Evolutionary conservation across 1,140 invertebrate genomes (phyloP).

Genomic region (Drosophila fuyamai): DNA sequence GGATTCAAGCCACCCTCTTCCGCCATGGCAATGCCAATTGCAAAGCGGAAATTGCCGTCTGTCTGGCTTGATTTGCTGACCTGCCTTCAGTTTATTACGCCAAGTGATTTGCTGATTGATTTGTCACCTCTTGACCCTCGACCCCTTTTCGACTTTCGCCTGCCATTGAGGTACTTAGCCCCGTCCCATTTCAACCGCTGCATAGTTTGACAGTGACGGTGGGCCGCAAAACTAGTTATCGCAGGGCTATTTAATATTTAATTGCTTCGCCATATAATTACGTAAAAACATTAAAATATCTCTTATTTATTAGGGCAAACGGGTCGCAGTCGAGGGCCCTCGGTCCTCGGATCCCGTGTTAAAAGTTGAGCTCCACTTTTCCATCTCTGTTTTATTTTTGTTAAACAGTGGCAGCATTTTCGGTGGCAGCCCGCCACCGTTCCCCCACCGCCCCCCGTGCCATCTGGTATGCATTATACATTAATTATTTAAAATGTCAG

Average conservation of each 20-base stretch:
- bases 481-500: conserved; percentile 82
- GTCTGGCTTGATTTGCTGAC: conserved; percentile 68
- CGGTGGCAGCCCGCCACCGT: conserved; percentile 10
- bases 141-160: conserved; percentile 8
- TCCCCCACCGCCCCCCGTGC: conserved; percentile 3
- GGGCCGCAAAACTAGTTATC: conserved; percentile 68
- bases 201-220: conserved; percentile 20
- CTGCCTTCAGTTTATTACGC: conserved; percentile 71
- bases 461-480: conserved; percentile 72
- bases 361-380: conserved; percentile 42
- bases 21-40: conserved; percentile 59
- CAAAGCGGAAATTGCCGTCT: conserved; percentile 75
- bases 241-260: conserved; percentile 73
- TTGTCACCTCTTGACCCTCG: conserved; percentile 61
- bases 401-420: conserved; percentile 64
- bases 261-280: conserved; percentile 78
- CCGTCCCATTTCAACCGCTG: not conserved
- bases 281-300: conserved; percentile 81
- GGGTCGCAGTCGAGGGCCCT: conserved; percentile 15
- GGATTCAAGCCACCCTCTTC: not conserved
- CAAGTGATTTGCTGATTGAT: conserved; percentile 75
- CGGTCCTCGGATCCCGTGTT: conserved; percentile 14
- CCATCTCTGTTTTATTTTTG: conserved; percentile 62
- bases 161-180: conserved; percentile 11
- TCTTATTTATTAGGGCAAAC: conserved; percentile 65